phyloP scores from a whole-genome alignment of 2,888 invertebrate species.

The Microplitis manilae region DNA sequence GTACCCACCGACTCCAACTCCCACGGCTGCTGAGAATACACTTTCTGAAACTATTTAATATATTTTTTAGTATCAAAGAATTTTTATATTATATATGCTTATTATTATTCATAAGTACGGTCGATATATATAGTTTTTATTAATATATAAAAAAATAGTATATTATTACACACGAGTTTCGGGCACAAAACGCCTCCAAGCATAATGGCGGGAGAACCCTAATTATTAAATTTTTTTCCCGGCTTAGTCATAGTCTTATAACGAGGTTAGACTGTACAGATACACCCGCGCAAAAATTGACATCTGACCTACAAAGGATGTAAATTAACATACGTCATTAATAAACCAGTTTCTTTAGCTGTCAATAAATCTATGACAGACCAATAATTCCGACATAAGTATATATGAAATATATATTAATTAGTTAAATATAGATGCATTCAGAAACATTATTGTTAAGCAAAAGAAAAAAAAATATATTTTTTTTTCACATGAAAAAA shows the following conservation, averaged over 20 bases:
- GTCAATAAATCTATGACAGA: conserved; percentile 63
- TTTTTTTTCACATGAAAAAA: no score
- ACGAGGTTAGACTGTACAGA: no score
- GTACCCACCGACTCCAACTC: conserved; percentile 73
- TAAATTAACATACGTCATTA: conserved; percentile 40
- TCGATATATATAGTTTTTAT: no score
- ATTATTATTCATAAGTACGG: no score
- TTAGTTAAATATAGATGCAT: conserved; percentile 55
- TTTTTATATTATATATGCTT: not conserved
- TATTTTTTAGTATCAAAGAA: not conserved
- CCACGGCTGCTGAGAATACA: conserved; percentile 76
- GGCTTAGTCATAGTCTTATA: no score
- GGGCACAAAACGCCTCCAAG: no score
- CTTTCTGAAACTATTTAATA: conserved; percentile 78
- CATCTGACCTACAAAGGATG: no score
- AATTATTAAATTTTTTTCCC: no score
- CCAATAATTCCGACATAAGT: conserved; percentile 53
- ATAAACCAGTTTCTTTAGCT: conserved; percentile 56
- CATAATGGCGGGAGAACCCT: no score
- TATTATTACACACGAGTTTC: no score
- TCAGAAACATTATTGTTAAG: conserved; percentile 4
- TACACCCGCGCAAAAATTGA: no score
- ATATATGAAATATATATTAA: conserved; percentile 54
- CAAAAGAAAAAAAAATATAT: not conserved
- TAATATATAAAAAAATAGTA: no score